Evolutionary conservation across 2,113 vertebrate species (phyloP), one percentile per base, ranked within the genome.

Genomic region (Maccullochella peelii): DNA sequence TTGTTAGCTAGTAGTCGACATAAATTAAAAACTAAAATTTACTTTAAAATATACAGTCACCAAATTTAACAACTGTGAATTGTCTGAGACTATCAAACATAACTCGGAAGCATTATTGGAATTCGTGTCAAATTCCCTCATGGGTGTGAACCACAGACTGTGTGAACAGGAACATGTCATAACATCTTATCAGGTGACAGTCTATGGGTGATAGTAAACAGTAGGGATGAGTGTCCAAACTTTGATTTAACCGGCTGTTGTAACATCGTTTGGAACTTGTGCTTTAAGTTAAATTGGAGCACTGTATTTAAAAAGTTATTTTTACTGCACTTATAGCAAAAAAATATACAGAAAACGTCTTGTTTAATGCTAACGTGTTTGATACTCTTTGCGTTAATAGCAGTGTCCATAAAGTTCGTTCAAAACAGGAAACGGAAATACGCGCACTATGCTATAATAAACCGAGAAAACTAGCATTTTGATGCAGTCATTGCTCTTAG

Each of bases 351-450:
- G 1, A 42, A 77, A 42, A 42, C 0, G 8, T 52, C 0, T 27
- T 10, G 12, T 49, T 27, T 38, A 25, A n/a, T 33, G 10, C 7
- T 21, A 40, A 21, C 7, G 1, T 40, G 12, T 8, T 62, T n/a
- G 14, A 2, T 30, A 38, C 47, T 38, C 1, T 5, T 21, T 1
- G 11, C 10, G n/a, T n/a, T n/a, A n/a, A n/a, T 7, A 6, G 1
- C 5, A 0, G 59, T 72, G 73, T 86, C 30, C 73, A 89, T 92
- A 94, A 92, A 92, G 91, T 89, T 91, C 0, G 0, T 81, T 73
- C 81, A 88, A 91, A 92, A 66, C 76, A 5, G 90, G 90, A 92
- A 92, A 11, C 88, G 92, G 93, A 94, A 92, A 52, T 71, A 0
- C 15, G 2, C 0, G 4, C 2, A 5, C 2, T 1, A 1, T 12